Conservation (phyloP, 2,113 vertebrate species). For the Alces alces region DNA sequence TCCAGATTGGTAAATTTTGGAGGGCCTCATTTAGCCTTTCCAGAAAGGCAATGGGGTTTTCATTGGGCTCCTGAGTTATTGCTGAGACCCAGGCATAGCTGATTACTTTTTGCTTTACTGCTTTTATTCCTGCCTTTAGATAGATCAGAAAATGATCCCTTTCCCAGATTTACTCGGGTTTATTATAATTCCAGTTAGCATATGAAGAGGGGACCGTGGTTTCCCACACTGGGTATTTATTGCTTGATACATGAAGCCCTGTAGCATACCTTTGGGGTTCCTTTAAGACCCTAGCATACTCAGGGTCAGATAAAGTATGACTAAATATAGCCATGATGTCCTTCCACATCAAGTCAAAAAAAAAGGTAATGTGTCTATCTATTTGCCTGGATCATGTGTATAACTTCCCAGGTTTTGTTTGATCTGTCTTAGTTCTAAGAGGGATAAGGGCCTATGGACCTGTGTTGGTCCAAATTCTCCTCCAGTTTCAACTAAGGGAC, state of each 20-base stretch:
- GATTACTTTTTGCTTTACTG: not conserved
- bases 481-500: not conserved
- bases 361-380: not conserved
- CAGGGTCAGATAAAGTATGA: not conserved
- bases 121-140: not conserved
- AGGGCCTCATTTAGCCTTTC: not conserved
- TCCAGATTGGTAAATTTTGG: not conserved
- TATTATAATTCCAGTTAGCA: not conserved
- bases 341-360: not conserved
- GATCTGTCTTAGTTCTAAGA: not conserved
- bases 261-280: not conserved
- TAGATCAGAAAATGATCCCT: not conserved
- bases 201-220: accelerated
- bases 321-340: not conserved
- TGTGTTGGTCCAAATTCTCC: not conserved
- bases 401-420: not conserved
- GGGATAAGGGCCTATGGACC: not conserved
- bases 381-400: not conserved
- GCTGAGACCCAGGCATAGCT: not conserved
- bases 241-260: accelerated
- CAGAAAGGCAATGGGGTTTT: not conserved
- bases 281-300: not conserved
- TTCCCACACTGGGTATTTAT: not conserved
- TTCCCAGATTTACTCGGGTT: not conserved
- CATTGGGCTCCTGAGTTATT: not conserved